Base-by-base conservation (phyloP, 1,140 invertebrate genomes). In the Ptiloglossa arizonensis region DNA sequence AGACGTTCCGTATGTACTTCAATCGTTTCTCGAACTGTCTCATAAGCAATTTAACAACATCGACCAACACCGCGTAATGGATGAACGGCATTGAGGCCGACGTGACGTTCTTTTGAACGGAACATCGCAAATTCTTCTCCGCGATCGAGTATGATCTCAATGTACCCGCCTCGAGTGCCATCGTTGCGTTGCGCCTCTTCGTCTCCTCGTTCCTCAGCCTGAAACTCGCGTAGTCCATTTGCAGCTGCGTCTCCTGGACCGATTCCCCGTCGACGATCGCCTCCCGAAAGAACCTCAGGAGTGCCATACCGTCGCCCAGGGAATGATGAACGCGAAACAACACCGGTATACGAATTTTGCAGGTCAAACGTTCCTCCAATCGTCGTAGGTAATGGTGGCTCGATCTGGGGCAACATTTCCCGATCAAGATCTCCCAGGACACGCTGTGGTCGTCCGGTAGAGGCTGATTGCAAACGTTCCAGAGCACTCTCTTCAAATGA, bases 251-350 rank as follows among this genome's bases (percentile, higher is more conserved):
- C 17, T 79, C 73, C 2, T 66, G 50, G 1, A 38, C 27, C 17
- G 46, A 41, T 5, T 57, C 35, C 2, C 70, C 52, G 78, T 93
- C 92, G 13, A 90, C 90, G 44, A 94, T 87, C 2, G 89, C 86
- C 77, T 93, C 89, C 74, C 93, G 87, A 13, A 94, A 85, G 62
- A 94, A 86, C 50, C 92, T 90, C 38, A 94, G 84, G 0, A 94
- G 83, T 44, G 93, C 91, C 5, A 93, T 89, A 0, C 93, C 93
- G 80, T 94, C 93, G 1, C 93, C 93, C 11, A 94, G 75, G 9
- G 91, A 89, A 81, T 94, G 93, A 82, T 94, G 93, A 50, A 94
- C 88, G 77, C 93, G 91, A 76, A 94, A 93, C 66, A 94, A 78
- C 52, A 94, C 86, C 5, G 91, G 93, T 70, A 93, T 82, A 84